phyloP scores from a whole-genome alignment of 2,888 invertebrate species.

The Carabus problematicus region DNA sequence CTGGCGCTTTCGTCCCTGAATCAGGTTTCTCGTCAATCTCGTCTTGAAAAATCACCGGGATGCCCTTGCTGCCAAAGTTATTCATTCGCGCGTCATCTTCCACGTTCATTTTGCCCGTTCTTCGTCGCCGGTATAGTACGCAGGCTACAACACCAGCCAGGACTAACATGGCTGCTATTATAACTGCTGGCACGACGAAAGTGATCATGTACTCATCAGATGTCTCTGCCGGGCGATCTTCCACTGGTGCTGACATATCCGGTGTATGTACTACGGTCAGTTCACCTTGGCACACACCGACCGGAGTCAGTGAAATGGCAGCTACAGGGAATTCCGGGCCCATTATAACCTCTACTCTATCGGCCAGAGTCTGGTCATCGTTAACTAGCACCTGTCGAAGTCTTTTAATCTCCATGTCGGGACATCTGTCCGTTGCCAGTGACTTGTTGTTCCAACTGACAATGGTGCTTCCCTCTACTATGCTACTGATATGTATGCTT shows the following conservation, averaged over 20 bases:
- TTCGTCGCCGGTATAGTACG: conserved; percentile 81
- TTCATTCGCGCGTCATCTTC: conserved; percentile 84
- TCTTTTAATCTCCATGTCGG: conserved; percentile 76
- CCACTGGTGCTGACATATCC: conserved; percentile 48
- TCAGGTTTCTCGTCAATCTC: conserved; percentile 94
- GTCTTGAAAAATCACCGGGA: conserved; percentile 97
- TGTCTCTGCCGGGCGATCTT: conserved; percentile 57
- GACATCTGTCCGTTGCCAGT: conserved; percentile 75
- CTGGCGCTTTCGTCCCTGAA: conserved; percentile 88
- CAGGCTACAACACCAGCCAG: conserved; percentile 89
- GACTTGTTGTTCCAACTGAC: conserved; percentile 85
- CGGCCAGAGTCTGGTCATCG: conserved; percentile 66
- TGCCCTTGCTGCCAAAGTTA: conserved; percentile 79
- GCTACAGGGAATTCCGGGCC: conserved; percentile 75
- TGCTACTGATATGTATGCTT: conserved; percentile 76
- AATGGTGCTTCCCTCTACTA: conserved; percentile 70
- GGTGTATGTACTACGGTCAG: conserved; percentile 53
- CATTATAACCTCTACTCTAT: conserved; percentile 71
- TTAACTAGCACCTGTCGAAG: conserved; percentile 75
- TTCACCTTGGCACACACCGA: conserved; percentile 65
- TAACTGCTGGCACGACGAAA: conserved; percentile 87
- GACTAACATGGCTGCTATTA: conserved; percentile 86
- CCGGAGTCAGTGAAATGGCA: conserved; percentile 67
- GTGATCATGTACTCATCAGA: conserved; percentile 76
- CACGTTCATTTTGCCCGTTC: conserved; percentile 84